Evolutionary conservation across 2,797 vertebrate species (phyloP), one percentile per base, ranked within the genome.

Genomic region (Etheostoma perlongum): DNA sequence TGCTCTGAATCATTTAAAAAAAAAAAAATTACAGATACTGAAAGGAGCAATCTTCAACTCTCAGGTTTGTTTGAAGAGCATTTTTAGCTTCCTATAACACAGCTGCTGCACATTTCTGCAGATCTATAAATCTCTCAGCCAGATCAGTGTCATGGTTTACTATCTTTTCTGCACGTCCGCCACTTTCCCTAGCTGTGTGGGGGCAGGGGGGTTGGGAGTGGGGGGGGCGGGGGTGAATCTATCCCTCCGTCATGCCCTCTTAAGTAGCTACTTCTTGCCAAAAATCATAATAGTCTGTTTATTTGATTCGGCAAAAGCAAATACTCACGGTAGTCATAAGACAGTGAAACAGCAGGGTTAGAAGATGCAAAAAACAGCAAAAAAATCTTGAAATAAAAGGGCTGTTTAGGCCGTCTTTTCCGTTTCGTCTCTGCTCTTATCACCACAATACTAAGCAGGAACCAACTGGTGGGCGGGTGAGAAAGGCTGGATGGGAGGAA

Each of bases 271-370:
- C 40, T 40, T 15, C 16, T 52, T 68, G 36, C 58, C 74, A 64
- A 58, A 67, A 25, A 27, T 40, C 4, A 53, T 61, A 44, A 21
- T 13, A 58, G 54, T 48, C 64, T 78, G 53, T 58, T 72, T 62
- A 36, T 75, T 73, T 40, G 33, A 75, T 52, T 27, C 1, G 4
- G 44, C 42, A 70, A 76, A 72, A 49, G 33, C 23, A 51, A 74
- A 74, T 94, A 94, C 94, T 95, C 76, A 95, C 94, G 10, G 78
- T 82, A 53, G 72, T 64, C 14, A 83, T 18, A 27, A 67, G 65
- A 71, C 21, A 77, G 40, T 51, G 14, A 73, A 82, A 19, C 25
- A 58, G 72, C 78, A 76, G 62, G n/a, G 71, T 23, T 27, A 19
- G 44, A 59, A 70, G 83, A 63, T 67, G 78, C 67, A 82, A n/a